Base-by-base conservation (phyloP, 2,113 vertebrate genomes). In the Sisor rabdophorus region DNA sequence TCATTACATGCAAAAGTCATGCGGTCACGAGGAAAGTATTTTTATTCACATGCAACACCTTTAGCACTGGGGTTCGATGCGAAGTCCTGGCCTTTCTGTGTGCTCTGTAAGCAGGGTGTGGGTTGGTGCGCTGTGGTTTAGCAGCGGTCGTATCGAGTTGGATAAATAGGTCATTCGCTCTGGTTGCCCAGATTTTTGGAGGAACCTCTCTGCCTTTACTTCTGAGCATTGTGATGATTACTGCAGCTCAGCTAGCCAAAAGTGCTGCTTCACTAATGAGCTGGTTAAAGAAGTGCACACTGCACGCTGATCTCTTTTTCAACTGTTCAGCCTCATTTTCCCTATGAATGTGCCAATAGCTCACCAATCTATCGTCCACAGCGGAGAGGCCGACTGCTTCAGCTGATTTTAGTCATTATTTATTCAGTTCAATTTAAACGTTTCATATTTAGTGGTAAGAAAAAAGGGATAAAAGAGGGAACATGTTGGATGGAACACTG, bases 121-220 rank as follows among this genome's bases (percentile, higher is more conserved):
- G 61, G 40, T 72, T 47, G 17, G 70, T 50, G 24, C 54, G 47
- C 71, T 75, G 76, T 79, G 22, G 61, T 44, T 55, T 71, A 47
- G 13, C 40, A 52, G 73, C 15, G n/a, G 71, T 32, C n/a, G 47
- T 74, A 76, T 81, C 71, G 64, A 83, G 61, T 36, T 77, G 56
- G 61, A 77, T 77, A 86, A 87, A 78, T 85, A 65, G 85, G 85
- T 87, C 80, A 80, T 74, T 78, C 75, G 44, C 68, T 78, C 83
- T 85, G 70, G 48, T 73, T 79, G 77, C 75, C 64, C 73, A 73
- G 72, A 74, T 83, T 80, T 86, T 79, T 26, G 69, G 69, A 73
- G 60, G 77, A 65, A 48, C 58, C 12, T 20, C 47, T 60, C 53
- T 61, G 48, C 47, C 67, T 36, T 36, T n/a, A n/a, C n/a, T 60